Base-by-base conservation (phyloP, 2,113 vertebrate genomes). In the Ctenomys sociabilis region DNA sequence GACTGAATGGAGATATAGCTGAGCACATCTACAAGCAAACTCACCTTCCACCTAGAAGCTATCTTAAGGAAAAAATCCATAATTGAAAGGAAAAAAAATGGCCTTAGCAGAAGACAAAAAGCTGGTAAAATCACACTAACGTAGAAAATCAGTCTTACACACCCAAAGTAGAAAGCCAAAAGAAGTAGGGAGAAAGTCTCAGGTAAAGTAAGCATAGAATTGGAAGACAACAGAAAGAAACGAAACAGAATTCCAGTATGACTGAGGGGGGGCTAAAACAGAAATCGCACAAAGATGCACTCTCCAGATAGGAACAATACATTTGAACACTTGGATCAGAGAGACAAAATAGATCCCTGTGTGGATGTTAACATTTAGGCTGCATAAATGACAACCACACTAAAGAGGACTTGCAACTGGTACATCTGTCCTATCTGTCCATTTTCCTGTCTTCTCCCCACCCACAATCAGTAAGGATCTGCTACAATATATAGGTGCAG, bases 21-120 rank as follows among this genome's bases (percentile, higher is more conserved):
- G 37, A 96, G 43, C 32, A 94, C 22, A 89, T 57, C 30, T 82
- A 59, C 1, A 21, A 89, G 54, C 91, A 92, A 91, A 83, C 49
- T 84, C 52, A 30, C 3, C 26, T 85, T 68, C 30, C 37, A n/a
- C 28, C 16, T 86, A 52, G 7, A 93, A 90, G 45, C 45, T 54
- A 90, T 91, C 61, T 21, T 72, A 88, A 78, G 4, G 7, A 2
- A 59, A 64, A 81, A 59, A 89, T 37, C 8, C 13, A 85, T 82
- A 88, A 52, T 68, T 8, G 40, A 95, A 96, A 93, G 35, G n/a
- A n/a, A 85, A 75, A 91, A 5, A 81, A 70, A 93, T 40, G 10
- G 57, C 59, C 59, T 90, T 52, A 37, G 28, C 49, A 43, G 73
- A 84, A 92, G 26, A 94, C 8, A 37, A 90, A 81, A 92, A 85